Evolutionary conservation across 2,888 invertebrate species (phyloP).

Genomic region (Byasa hedistus): DNA sequence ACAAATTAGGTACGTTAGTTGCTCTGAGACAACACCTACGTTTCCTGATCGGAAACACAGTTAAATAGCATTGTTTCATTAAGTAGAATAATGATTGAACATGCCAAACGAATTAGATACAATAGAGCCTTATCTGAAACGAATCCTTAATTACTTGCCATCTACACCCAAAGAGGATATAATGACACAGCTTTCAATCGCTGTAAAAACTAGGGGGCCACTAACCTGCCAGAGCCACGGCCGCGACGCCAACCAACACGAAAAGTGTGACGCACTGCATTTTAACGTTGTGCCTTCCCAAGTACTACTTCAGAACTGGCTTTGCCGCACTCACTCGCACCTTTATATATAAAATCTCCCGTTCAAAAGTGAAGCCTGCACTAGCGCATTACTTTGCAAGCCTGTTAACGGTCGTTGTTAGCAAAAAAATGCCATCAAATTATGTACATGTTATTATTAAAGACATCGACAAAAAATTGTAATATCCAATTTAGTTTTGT

Average conservation of each 20-base stretch:
- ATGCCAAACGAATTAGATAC: slow-evolving; percentile 13
- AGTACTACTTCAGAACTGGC: slow-evolving; percentile 62
- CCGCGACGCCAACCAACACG: slow-evolving; percentile 58
- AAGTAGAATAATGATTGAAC: slow-evolving; percentile 8
- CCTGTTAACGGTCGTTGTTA: slow-evolving; percentile 57
- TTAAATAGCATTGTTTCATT: slow-evolving; percentile 8
- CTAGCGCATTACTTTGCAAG: slow-evolving; percentile 50
- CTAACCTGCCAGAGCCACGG: slow-evolving; percentile 74
- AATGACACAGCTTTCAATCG: slow-evolving; percentile 38
- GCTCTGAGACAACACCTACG: too few species aligned
- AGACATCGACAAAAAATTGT: slow-evolving; percentile 21
- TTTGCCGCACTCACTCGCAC: slow-evolving; percentile 46
- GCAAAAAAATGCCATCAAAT: slow-evolving; percentile 54
- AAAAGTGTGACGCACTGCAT: slow-evolving; percentile 63
- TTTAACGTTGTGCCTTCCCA: slow-evolving; percentile 50
- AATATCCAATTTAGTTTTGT: slow-evolving; percentile 8
- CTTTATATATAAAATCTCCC: slow-evolving; percentile 52
- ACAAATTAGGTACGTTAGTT: not conserved
- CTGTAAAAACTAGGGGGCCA: slow-evolving; percentile 67
- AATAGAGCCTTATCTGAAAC: slow-evolving; percentile 32
- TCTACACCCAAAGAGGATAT: slow-evolving; percentile 48
- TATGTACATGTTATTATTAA: slow-evolving; percentile 19
- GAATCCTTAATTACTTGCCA: slow-evolving; percentile 49
- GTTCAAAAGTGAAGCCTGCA: slow-evolving; percentile 46
- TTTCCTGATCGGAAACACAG: slow-evolving; percentile 4